These are phyloP conservation scores for Rutilus rutilus DNA, from an alignment of 2,113 vertebrate species.

Conservation along the genomic window DNA sequence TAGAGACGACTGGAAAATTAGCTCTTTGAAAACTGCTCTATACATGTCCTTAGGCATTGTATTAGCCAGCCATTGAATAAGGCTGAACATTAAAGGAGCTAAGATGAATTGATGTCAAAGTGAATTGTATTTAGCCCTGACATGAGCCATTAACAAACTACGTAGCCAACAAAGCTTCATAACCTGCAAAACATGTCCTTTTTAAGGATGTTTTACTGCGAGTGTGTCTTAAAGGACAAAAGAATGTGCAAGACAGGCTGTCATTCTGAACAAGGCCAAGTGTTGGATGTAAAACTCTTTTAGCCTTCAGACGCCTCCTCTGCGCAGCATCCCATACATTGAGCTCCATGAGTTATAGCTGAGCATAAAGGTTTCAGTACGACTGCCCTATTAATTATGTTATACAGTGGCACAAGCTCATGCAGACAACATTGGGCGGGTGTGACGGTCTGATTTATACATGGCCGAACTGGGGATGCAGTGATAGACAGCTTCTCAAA, in stretches of 20 bases:
- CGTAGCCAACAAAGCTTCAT: not conserved
- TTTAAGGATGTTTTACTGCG: not conserved
- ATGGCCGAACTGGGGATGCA: not conserved
- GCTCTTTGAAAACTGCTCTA: conserved; percentile 26
- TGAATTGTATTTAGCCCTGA: conserved; percentile 18
- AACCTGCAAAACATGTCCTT: not conserved
- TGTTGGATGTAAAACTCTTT: conserved; percentile 3
- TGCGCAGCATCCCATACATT: not conserved
- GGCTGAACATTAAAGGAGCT: conserved; percentile 16
- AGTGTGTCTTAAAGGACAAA: conserved; percentile 8
- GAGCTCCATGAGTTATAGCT: conserved; percentile 10
- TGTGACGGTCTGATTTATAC: conserved; percentile 11
- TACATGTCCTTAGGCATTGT: conserved; percentile 29
- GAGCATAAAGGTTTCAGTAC: not conserved
- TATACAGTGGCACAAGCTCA: not conserved
- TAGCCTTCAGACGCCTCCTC: conserved; percentile 7
- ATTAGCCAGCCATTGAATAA: conserved; percentile 16
- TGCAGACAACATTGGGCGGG: not conserved
- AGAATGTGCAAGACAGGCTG: not conserved
- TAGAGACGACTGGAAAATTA: conserved; percentile 16
- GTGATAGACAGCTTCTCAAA: conserved; percentile 1
- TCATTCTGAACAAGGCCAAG: conserved; percentile 17
- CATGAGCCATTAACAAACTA: conserved; percentile 2
- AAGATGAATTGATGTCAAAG: conserved; percentile 40
- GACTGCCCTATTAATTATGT: not conserved